phyloP scores from a whole-genome alignment of 1,140 invertebrate genomes.

The Papilio aristodemus region DNA sequence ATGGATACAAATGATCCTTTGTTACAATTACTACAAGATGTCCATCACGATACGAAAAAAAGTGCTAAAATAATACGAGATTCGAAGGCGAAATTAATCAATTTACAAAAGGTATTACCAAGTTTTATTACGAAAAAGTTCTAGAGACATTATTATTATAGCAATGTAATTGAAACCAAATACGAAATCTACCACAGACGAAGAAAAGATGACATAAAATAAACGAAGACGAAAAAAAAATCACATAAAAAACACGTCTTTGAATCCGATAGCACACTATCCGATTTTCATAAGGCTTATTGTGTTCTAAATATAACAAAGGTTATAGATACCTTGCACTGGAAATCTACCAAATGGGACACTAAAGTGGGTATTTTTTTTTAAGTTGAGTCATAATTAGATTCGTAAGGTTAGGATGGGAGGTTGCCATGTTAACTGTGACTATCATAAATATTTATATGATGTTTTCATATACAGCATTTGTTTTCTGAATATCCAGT shows the following conservation, averaged over 20 bases:
- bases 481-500: neutral
- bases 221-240: neutral
- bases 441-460: neutral
- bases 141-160: neutral
- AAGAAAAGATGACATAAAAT: neutral
- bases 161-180: neutral
- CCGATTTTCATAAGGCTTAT: neutral
- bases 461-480: neutral
- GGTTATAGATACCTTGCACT: neutral
- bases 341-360: too few relatives aligned
- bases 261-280: neutral
- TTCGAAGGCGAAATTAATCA: constrained; percentile 56
- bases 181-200: neutral
- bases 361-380: too few relatives aligned
- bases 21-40: constrained; percentile 54
- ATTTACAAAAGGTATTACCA: constrained; percentile 61
- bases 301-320: neutral
- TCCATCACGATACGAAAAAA: constrained; percentile 59
- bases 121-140: neutral
- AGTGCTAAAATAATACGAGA: constrained; percentile 60
- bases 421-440: neutral
- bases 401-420: neutral
- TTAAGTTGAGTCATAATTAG: too few relatives aligned
- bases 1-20: constrained; percentile 48
- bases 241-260: neutral